These are phyloP conservation scores for Alfaro cultratus DNA, from an alignment of 2,797 vertebrate species.

Conservation along the genomic window DNA sequence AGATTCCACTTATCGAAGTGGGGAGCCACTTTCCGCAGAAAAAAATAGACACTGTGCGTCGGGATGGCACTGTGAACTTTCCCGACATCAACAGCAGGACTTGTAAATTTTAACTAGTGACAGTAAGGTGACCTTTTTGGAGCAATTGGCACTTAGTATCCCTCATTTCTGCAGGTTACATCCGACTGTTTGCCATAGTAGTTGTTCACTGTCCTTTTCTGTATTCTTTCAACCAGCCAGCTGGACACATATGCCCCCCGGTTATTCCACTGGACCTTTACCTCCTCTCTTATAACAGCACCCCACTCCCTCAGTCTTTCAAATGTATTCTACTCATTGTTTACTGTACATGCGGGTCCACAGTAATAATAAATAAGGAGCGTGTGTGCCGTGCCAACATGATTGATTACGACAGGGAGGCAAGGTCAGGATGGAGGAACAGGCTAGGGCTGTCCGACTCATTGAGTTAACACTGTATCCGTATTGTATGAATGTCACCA, in stretches of 20 bases:
- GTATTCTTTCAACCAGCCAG: constrained; percentile 75
- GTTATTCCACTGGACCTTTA: constrained; percentile 79
- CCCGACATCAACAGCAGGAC: constrained; percentile 47
- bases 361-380: constrained; percentile 85
- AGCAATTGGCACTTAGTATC: constrained; percentile 67
- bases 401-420: constrained; percentile 85
- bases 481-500: constrained; percentile 85
- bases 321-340: constrained; percentile 84
- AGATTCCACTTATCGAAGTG: constrained; percentile 40
- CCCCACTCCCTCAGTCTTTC: constrained; percentile 74
- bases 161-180: constrained; percentile 61
- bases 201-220: constrained; percentile 64
- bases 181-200: constrained; percentile 46
- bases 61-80: constrained; percentile 54
- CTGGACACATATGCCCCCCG: constrained; percentile 78
- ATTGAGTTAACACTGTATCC: constrained; percentile 86
- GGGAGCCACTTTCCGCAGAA: constrained; percentile 33
- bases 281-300: constrained; percentile 79
- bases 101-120: constrained; percentile 68
- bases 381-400: constrained; percentile 83
- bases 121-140: constrained; percentile 67
- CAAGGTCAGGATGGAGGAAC: constrained; percentile 85
- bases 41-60: constrained; percentile 16
- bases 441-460: constrained; percentile 85
- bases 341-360: constrained; percentile 83